Evolutionary conservation across 2,113 vertebrate species (phyloP).

Genomic region (Erinaceus europaeus): DNA sequence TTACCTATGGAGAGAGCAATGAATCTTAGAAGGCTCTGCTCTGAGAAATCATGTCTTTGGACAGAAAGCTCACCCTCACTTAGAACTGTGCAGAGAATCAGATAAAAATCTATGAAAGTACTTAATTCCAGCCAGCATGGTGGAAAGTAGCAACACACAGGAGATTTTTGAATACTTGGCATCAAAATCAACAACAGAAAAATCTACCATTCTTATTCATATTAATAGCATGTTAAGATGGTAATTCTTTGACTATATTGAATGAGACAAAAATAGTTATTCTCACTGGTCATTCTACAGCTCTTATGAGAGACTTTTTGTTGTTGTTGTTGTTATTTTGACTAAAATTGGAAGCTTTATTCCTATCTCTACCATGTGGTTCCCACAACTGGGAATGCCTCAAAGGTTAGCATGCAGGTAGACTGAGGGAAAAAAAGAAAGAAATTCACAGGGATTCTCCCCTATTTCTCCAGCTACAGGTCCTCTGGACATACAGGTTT

Average conservation of each 20-base stretch:
- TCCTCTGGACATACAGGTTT: not conserved
- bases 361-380: not conserved
- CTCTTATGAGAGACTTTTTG: not conserved
- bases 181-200: not conserved
- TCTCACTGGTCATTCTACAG: not conserved
- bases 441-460: not conserved
- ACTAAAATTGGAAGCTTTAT: not conserved
- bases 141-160: not conserved
- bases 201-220: not conserved
- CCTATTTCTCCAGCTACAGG: not conserved
- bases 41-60: not conserved
- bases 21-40: not conserved
- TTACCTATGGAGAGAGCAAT: not conserved
- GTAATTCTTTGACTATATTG: not conserved
- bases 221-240: not conserved
- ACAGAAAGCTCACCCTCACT: accelerated
- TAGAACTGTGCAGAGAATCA: not conserved
- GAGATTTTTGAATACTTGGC: not conserved
- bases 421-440: not conserved
- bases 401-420: not conserved
- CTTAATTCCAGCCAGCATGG: not conserved
- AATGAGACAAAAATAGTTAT: not conserved
- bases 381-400: not conserved
- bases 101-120: no score
- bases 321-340: not conserved